Conservation (phyloP, 1,140 invertebrate genomes). For the Diachasma alloeum region DNA sequence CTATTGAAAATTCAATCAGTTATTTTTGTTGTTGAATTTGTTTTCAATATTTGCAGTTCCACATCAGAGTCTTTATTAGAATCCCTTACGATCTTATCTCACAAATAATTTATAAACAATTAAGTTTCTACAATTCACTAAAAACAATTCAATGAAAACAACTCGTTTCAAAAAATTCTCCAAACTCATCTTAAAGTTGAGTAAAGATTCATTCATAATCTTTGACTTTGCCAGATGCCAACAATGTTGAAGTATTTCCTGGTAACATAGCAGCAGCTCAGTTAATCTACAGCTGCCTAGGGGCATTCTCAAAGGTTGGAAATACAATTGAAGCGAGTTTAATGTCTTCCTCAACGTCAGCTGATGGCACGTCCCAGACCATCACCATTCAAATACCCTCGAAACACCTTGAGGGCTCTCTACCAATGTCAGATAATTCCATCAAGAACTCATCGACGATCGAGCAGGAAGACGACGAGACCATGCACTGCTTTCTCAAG, state of each 20-base stretch:
- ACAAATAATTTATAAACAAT: too few relatives aligned
- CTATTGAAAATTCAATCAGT: too few relatives aligned
- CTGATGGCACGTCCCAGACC: conserved; percentile 62
- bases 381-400: conserved; percentile 64
- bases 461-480: conserved; percentile 61
- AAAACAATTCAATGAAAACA: too few relatives aligned
- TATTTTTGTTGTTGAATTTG: too few relatives aligned
- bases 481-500: conserved; percentile 65
- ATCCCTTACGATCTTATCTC: too few relatives aligned
- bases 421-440: conserved; percentile 45
- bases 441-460: conserved; percentile 43
- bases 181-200: too few relatives aligned
- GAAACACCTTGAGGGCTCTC: conserved; percentile 50
- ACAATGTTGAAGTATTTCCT: conserved; percentile 60
- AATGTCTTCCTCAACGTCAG: conserved; percentile 61
- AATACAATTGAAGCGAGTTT: conserved; percentile 58
- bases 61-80: too few relatives aligned
- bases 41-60: too few relatives aligned
- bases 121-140: neutral
- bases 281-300: conserved; percentile 67
- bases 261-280: conserved; percentile 67
- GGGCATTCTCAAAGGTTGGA: conserved; percentile 60
- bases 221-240: too few relatives aligned
- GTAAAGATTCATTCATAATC: too few relatives aligned
- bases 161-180: too few relatives aligned